Percentiles rank a stretch among this genome's conserved stretches.
Conservation (phyloP, 2,888 invertebrate genomes). For the Craniophora ligustri region DNA sequence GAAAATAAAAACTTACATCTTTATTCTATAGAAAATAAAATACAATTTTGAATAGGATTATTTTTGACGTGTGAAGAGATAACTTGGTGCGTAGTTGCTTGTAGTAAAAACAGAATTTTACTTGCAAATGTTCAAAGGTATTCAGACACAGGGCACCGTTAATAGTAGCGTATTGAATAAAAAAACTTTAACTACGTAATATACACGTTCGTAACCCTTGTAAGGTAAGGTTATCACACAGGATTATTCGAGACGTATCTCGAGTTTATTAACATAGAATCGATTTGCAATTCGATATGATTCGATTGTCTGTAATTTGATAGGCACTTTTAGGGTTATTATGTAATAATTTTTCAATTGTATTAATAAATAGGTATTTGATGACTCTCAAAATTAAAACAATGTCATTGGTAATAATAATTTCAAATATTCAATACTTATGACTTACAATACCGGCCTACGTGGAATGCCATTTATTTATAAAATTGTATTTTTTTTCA, state of each 20-base stretch:
- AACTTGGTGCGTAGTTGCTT: slow-evolving; percentile 42
- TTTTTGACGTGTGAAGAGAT: neutral
- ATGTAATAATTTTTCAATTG: too few relatives aligned
- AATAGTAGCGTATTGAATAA: slow-evolving; percentile 66
- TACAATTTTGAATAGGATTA: slow-evolving; percentile 16
- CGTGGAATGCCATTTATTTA: neutral
- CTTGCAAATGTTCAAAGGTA: slow-evolving; percentile 70
- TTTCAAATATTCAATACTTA: too few relatives aligned
- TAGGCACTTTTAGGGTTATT: too few relatives aligned
- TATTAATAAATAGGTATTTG: too few relatives aligned
- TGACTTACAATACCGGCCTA: too few relatives aligned
- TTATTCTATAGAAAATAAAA: slow-evolving; percentile 13
- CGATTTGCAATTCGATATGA: neutral
- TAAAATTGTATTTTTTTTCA: neutral
- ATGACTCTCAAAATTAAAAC: too few relatives aligned
- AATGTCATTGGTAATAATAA: too few relatives aligned
- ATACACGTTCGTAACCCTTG: slow-evolving; percentile 32
- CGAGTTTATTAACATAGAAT: slow-evolving; percentile 20
- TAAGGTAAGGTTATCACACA: slow-evolving; percentile 13
- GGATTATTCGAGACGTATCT: slow-evolving; percentile 29
- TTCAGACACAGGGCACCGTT: slow-evolving; percentile 60
- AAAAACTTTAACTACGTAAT: slow-evolving; percentile 56
- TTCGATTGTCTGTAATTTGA: neutral
- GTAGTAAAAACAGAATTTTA: slow-evolving; percentile 63
- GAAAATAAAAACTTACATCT: neutral